phyloP scores from a whole-genome alignment of 2,888 invertebrate genomes.

The Tipula helvola region DNA sequence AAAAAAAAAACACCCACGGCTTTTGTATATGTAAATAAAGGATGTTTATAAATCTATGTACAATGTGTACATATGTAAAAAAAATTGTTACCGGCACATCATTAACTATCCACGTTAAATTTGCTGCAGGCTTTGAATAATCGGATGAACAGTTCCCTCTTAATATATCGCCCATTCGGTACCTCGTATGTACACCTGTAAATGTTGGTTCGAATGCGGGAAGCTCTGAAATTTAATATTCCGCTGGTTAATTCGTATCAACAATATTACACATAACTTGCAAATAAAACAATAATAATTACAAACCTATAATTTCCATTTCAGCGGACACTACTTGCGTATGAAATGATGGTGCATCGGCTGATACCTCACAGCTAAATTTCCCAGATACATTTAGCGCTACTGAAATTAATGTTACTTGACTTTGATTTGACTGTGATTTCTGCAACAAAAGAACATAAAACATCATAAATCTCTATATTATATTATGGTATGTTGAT shows the following conservation, averaged over 20 bases:
- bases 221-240: slow-evolving; percentile 28
- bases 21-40: background rate
- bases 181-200: slow-evolving; percentile 39
- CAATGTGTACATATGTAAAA: too few species aligned
- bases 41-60: background rate
- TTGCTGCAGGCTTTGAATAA: slow-evolving; percentile 42
- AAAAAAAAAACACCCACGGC: background rate
- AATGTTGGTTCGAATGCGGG: slow-evolving; percentile 41
- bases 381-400: slow-evolving; percentile 30
- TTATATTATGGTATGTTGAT: background rate
- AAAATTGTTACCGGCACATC: slow-evolving; percentile 30
- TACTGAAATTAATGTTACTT: slow-evolving; percentile 30
- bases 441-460: slow-evolving; percentile 21
- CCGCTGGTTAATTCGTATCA: too few species aligned
- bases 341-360: slow-evolving; percentile 35
- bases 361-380: slow-evolving; percentile 34
- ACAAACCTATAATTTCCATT: slow-evolving; percentile 35
- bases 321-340: slow-evolving; percentile 30
- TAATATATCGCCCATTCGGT: slow-evolving; percentile 39
- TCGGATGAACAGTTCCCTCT: slow-evolving; percentile 43
- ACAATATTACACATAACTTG: too few species aligned
- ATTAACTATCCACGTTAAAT: slow-evolving; percentile 45
- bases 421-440: slow-evolving; percentile 32
- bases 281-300: background rate
- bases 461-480: background rate